Evolutionary conservation across 2,113 vertebrate species (phyloP).

Genomic region (Rhinolophus sinicus): DNA sequence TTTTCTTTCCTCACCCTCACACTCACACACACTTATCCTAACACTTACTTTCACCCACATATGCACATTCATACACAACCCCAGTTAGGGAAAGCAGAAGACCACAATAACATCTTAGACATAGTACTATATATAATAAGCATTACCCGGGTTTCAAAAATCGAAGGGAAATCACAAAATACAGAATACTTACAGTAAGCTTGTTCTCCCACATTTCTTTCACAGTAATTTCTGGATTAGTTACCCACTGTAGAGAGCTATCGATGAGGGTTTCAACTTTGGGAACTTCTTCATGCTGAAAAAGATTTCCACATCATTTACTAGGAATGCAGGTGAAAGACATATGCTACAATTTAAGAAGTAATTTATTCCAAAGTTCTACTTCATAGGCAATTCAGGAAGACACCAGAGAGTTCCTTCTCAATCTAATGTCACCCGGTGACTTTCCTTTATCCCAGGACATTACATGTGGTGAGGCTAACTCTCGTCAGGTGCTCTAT

Average conservation of each 20-base stretch:
- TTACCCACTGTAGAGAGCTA: conserved; percentile 71
- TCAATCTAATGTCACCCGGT: neutral
- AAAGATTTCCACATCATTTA: neutral
- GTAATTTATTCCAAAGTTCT: neutral
- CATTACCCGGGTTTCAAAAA: neutral
- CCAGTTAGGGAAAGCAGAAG: neutral
- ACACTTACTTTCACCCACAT: neutral
- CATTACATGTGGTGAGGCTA: neutral
- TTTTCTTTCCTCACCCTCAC: neutral
- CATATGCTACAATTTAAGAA: neutral
- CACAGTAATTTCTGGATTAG: conserved; percentile 61
- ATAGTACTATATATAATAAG: neutral
- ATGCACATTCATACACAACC: neutral
- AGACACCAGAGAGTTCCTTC: neutral
- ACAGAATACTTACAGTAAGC: conserved; percentile 84
- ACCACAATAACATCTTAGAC: neutral
- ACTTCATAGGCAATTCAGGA: neutral
- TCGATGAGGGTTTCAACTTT: conserved; percentile 79
- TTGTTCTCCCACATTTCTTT: conserved; percentile 67
- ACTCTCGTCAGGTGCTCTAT: neutral
- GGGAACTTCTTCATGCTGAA: conserved; percentile 84
- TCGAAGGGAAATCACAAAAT: neutral
- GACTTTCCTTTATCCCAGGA: neutral
- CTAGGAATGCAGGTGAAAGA: neutral
- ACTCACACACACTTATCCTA: neutral